Evolutionary conservation across 2,797 vertebrate species (phyloP), one percentile per base, ranked within the genome.

Genomic region (Acipenser transmontanus): DNA sequence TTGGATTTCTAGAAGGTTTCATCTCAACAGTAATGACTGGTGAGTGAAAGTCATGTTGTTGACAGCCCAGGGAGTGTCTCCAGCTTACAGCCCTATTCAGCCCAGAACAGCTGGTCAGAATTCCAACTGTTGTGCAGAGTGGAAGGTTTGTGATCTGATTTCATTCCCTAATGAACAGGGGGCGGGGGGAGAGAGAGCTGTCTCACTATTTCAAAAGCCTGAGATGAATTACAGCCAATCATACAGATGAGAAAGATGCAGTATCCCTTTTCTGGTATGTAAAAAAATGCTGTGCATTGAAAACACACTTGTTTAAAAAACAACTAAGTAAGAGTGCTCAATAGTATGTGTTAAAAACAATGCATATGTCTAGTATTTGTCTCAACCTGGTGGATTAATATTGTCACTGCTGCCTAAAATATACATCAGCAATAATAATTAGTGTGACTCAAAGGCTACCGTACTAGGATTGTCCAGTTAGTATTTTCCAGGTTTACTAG

Each of bases 161-260:
- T 34, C 4, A 57, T 57, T 57, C 12, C 10, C 6, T n/a, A n/a
- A 11, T 57, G 54, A 57, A 7, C 11, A 13, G 54, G 7, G 12
- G 54, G 14, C 11, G 34, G 34, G 34, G 34, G 4, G 34, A 34
- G 34, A 34, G 34, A 34, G 4, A 34, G 34, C 4, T 34, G 34
- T 57, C 54, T 6, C 54, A 57, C 54, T 57, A 57, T 34, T 34
- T 34, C 34, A 34, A 34, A 34, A 34, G 12, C 54, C 54, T 57
- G 14, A 57, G 14, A 57, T 7, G 54, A 57, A 13, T 57, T n/a
- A 13, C 54, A 73, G 79, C 62, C 50, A 70, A 70, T 75, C 62
- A 63, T 67, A 76, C 65, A 67, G 66, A 66, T 76, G 54, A 49
- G 61, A 63, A 73, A 82, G 82, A 79, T 89, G 87, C 87, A 91